Evolutionary conservation across 2,888 invertebrate species (phyloP).

Genomic region (Heliconius hortense): DNA sequence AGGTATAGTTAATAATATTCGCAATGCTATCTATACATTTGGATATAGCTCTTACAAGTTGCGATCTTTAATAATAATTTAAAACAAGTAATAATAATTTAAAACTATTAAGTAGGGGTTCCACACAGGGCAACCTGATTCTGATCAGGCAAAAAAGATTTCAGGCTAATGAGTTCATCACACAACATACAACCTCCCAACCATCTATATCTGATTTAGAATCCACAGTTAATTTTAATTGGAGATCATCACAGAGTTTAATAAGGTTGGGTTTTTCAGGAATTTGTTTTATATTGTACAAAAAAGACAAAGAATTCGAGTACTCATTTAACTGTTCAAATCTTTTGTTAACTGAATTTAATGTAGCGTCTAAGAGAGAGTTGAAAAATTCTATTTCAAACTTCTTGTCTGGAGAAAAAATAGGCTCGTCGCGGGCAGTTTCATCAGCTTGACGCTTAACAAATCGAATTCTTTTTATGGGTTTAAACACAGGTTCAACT

Average conservation of each 20-base stretch:
- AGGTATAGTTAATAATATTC: slow-evolving; percentile 37
- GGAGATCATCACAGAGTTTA: too few species aligned
- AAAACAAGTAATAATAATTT: too few species aligned
- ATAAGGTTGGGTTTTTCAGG: slow-evolving; percentile 35
- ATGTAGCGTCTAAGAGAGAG: too few species aligned
- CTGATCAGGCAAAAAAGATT: slow-evolving; percentile 23
- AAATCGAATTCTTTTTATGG: not conserved
- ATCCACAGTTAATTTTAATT: too few species aligned
- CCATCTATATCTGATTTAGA: too few species aligned
- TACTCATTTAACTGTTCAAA: slow-evolving; percentile 6
- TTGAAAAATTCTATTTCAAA: not conserved
- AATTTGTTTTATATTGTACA: slow-evolving; percentile 42
- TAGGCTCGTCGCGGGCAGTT: slow-evolving; percentile 19
- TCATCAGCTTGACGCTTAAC: not conserved
- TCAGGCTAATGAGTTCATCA: too few species aligned
- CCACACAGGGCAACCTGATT: slow-evolving; percentile 7
- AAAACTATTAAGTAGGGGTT: too few species aligned
- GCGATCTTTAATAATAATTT: too few species aligned
- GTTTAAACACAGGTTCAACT: too few species aligned
- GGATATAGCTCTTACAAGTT: too few species aligned
- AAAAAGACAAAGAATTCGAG: slow-evolving; percentile 20
- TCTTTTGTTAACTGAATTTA: too few species aligned
- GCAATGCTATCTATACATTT: slow-evolving; percentile 32
- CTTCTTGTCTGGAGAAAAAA: not conserved
- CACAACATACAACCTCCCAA: too few species aligned